Percentiles rank a stretch among this genome's conserved stretches.
phyloP scores from a whole-genome alignment of 2,888 invertebrate species.

The Nymphalis polychloros region DNA sequence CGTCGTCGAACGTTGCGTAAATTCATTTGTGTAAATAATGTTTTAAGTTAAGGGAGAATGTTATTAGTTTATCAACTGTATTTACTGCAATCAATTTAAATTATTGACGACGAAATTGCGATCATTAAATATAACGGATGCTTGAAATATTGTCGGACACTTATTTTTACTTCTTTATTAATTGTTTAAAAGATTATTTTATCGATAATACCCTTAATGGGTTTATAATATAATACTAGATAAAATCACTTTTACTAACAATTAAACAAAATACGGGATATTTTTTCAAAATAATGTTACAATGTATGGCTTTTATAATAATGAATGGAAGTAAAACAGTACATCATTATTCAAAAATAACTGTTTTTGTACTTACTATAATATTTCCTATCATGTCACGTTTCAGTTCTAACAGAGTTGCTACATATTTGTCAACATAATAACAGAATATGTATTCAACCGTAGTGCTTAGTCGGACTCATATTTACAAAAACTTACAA shows the following conservation, averaged over 20 bases:
- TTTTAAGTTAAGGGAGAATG: too few relatives aligned
- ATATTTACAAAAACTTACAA: conserved; percentile 38
- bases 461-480: conserved; percentile 52
- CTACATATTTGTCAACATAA: conserved; percentile 73
- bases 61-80: too few relatives aligned
- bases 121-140: not conserved
- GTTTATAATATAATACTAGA: too few relatives aligned
- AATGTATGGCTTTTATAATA: not conserved
- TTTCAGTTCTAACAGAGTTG: conserved; percentile 59
- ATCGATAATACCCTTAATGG: too few relatives aligned
- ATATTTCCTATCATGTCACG: conserved; percentile 42
- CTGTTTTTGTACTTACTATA: conserved; percentile 41
- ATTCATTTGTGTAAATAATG: too few relatives aligned
- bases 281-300: not conserved
- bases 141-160: not conserved
- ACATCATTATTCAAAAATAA: conserved; percentile 42
- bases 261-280: too few relatives aligned
- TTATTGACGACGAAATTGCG: too few relatives aligned
- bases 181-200: too few relatives aligned
- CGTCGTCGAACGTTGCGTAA: too few relatives aligned
- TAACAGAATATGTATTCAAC: conserved; percentile 75
- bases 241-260: too few relatives aligned
- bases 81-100: too few relatives aligned
- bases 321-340: not conserved
- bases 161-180: too few relatives aligned